Evolutionary conservation across 2,113 vertebrate species (phyloP).

Genomic region (Nematolebias whitei): DNA sequence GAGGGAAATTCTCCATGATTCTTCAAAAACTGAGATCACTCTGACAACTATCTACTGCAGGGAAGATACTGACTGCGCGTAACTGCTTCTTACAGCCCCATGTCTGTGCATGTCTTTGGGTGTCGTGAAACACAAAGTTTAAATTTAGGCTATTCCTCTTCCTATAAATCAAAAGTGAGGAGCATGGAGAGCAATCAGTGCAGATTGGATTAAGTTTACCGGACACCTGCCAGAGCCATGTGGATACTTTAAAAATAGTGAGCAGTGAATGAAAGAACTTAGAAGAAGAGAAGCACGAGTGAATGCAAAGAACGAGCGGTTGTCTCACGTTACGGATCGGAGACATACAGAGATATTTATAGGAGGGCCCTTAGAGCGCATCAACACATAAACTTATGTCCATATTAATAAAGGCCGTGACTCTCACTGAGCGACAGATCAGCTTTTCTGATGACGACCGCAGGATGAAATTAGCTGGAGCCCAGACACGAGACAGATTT

Average conservation of each 20-base stretch:
- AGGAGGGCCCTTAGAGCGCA: conserved; percentile 70
- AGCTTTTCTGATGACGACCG: conserved; percentile 65
- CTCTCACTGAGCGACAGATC: conserved; percentile 41
- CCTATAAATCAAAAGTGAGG: background rate
- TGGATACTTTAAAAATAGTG: conserved; percentile 23
- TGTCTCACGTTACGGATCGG: conserved; percentile 74
- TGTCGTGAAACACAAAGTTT: background rate
- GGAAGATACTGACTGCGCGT: background rate
- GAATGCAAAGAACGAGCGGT: conserved; percentile 39
- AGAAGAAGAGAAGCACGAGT: conserved; percentile 30
- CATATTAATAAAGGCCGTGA: conserved; percentile 73
- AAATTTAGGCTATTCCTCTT: background rate
- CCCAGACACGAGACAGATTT: conserved; percentile 9
- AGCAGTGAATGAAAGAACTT: conserved; percentile 8
- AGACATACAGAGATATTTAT: conserved; percentile 75
- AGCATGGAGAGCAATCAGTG: conserved; percentile 9
- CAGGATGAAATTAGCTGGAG: conserved; percentile 47
- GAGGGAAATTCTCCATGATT: background rate
- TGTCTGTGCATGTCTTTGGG: background rate
- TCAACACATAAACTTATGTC: conserved; percentile 69
- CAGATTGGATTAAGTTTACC: background rate
- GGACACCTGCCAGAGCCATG: conserved; percentile 25
- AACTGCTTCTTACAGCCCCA: background rate
- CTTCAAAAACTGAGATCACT: background rate
- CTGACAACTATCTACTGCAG: background rate